Base-by-base conservation (phyloP, 2,888 invertebrate species). In the Cheilosia grossa region DNA sequence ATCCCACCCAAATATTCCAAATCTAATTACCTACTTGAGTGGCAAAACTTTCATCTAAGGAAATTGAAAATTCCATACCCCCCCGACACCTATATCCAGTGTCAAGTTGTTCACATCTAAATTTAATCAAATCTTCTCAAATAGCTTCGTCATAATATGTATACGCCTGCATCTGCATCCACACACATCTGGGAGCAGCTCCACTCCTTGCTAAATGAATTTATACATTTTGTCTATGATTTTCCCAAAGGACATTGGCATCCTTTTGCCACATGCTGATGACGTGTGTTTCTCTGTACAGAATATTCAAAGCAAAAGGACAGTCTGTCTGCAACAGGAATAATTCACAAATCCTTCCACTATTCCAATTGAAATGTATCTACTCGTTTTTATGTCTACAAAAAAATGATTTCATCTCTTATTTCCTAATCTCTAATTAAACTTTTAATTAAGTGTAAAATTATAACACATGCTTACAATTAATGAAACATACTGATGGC, bases 61-160 rank as follows among this genome's bases (percentile, higher is more conserved):
- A 64, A 64, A 64, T 64, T 64, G 64, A 51, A 64, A 13, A 33
- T 64, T 21, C 33, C 33, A 33, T 37, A 47, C n/a, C 21, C 42
- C 63, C 17, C n/a, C 19, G 9, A 42, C 30, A 9, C 30, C 9
- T 2, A 30, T 2, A 30, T 2, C 30, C 17, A 59, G 58, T 51
- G 30, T 47, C 47, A 63, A 47, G 47, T 19, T 47, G 15, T 64
- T 79, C 73, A 64, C 33, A 79, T 63, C 63, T 75, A 75, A 81
- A 75, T 81, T 75, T 81, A 81, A 81, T 81, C 75, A 81, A 75
- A 75, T 79, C 69, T 58, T 63, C 49, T 42, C 44, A 66, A 64
- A 69, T 81, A 75, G 27, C 75, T 70, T 58, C 63, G 58, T 70
- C 69, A 40, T 17, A 17, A 24, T 51, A 37, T 51, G n/a, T 15